phyloP scores from a whole-genome alignment of 2,113 vertebrate genomes.

The Muntiacus muntjak region DNA sequence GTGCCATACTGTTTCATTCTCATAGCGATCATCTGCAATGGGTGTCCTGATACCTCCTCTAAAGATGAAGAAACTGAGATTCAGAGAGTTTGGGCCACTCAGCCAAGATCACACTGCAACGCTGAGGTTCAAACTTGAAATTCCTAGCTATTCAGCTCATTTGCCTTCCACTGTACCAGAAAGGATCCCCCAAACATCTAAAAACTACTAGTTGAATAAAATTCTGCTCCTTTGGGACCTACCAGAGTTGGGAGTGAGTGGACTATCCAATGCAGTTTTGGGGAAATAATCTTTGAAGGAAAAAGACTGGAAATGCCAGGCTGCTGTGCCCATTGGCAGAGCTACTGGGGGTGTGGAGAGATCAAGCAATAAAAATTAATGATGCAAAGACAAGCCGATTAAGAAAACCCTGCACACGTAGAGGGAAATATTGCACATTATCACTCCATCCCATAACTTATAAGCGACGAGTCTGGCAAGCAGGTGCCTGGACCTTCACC shows the following conservation, averaged over 20 bases:
- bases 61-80: background rate
- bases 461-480: background rate
- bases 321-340: background rate
- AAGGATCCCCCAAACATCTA: background rate
- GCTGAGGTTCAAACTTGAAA: background rate
- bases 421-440: background rate
- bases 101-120: background rate
- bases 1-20: background rate
- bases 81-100: background rate
- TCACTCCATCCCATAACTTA: background rate
- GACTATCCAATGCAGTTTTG: background rate
- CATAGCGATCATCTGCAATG: background rate
- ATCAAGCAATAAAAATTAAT: slow-evolving; percentile 39
- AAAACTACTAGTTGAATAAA: background rate
- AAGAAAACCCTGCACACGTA: background rate
- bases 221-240: background rate
- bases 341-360: background rate
- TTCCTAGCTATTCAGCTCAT: background rate
- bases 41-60: background rate
- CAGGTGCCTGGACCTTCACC: background rate
- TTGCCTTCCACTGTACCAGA: background rate
- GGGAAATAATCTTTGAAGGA: background rate
- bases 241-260: background rate
- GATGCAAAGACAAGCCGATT: slow-evolving; percentile 22
- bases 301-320: background rate